Evolutionary conservation across 1,140 invertebrate species (phyloP).

Genomic region (Nephotettix cincticeps): DNA sequence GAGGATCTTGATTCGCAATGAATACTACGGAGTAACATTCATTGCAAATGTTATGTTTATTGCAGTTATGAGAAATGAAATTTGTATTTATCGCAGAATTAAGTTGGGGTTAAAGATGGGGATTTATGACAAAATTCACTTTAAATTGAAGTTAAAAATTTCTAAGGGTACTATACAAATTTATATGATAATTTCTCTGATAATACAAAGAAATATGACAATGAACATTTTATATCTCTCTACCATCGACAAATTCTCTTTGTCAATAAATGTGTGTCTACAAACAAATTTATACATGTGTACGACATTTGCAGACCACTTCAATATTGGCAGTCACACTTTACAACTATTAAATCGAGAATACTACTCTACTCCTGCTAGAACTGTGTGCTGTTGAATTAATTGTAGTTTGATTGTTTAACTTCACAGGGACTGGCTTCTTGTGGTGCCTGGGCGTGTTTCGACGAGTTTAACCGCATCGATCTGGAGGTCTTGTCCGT

Average conservation of each 20-base stretch:
- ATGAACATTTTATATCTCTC: too few species aligned
- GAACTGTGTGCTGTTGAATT: background rate
- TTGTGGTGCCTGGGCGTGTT: conserved; percentile 96
- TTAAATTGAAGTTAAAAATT: too few species aligned
- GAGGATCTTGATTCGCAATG: too few species aligned
- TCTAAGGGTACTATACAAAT: too few species aligned
- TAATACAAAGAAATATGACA: too few species aligned
- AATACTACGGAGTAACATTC: too few species aligned
- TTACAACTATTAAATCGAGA: background rate
- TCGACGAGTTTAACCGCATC: conserved; percentile 92
- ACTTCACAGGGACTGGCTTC: conserved; percentile 77
- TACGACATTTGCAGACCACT: background rate
- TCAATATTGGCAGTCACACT: background rate
- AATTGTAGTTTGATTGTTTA: background rate
- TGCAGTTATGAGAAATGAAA: too few species aligned
- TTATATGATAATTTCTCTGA: too few species aligned
- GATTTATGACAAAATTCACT: too few species aligned
- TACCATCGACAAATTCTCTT: background rate
- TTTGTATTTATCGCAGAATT: too few species aligned
- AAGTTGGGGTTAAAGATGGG: too few species aligned
- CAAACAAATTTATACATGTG: background rate
- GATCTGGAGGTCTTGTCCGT: conserved; percentile 89
- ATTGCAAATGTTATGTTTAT: too few species aligned
- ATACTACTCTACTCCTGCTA: background rate
- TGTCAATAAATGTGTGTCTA: background rate